Base-by-base conservation (phyloP, 2,888 invertebrate species). In the Neoitamus cyanurus region DNA sequence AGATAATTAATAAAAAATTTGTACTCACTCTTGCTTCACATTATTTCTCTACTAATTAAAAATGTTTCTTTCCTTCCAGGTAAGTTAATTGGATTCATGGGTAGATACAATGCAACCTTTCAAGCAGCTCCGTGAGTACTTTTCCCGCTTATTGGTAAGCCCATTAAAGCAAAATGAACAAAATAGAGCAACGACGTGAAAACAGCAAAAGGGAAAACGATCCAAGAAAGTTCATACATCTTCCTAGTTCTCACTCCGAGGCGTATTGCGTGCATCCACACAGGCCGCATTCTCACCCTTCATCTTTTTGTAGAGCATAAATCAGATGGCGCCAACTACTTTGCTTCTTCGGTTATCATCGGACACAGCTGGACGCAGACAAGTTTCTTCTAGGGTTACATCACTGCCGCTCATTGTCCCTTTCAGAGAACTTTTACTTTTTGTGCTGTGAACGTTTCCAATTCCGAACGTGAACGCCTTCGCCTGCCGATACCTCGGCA, bases 171-270 rank as follows among this genome's bases (percentile, higher is more conserved):
- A 75, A 42, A 75, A 25, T 75, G 42, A 75, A 37, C 11, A 42
- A 75, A 75, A 42, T 75, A 42, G 42, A 5, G 6, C 28, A 70
- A 31, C 31, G 31, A 31, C 31, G 31, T 13, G 31, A 70, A 70
- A 70, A n/a, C 7, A 70, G 15, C 5, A 28, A 37, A 15, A 36
- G 9, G 2, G 11, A 75, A 75, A 28, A 28, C 5, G 36, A 25
- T 75, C 25, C 25, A 42, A 28, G 25, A 46, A 75, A 75, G 58
- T 58, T n/a, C n/a, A 7, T 70, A 42, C 42, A 42, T 75, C 75
- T 75, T 75, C 42, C 42, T 75, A 75, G 75, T 75, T 75, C 75
- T 75, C 75, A 75, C 75, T 75, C 7, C 28, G 75, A 46, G 28
- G 25, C 42, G 28, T 25, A 75, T 42, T 75, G 75, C 75, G 75